Percentiles rank a stretch among this genome's conserved stretches.
Conservation (phyloP, 2,888 invertebrate genomes). For the Sarcophaga rosellei region DNA sequence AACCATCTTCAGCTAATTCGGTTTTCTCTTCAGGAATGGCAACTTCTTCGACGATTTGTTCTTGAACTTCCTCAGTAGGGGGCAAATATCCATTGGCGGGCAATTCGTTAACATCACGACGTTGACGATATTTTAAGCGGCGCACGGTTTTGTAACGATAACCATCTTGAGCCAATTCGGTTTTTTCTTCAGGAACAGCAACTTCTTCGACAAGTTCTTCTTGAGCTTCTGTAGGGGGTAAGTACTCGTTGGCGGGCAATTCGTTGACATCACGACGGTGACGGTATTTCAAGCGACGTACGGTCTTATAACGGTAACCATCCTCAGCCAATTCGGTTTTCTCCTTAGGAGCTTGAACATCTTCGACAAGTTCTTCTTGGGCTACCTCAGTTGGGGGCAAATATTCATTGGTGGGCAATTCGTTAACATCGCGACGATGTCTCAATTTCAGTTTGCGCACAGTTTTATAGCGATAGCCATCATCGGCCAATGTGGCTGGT, state of each 20-base stretch:
- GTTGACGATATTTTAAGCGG: conserved; percentile 71
- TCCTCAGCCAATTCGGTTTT: conserved; percentile 43
- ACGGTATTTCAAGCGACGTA: conserved; percentile 47
- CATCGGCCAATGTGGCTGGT: conserved; percentile 71
- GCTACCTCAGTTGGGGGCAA: conserved; percentile 71
- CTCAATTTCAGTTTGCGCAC: conserved; percentile 73
- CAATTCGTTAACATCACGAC: conserved; percentile 74
- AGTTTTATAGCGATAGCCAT: conserved; percentile 79
- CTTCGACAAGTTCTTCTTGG: conserved; percentile 54
- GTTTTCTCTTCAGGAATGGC: conserved; percentile 56
- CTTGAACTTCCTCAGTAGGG: conserved; percentile 65
- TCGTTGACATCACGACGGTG: conserved; percentile 74
- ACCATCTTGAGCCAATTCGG: conserved; percentile 64
- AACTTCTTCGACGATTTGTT: conserved; percentile 10
- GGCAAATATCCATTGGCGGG: conserved; percentile 73
- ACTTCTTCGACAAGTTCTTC: conserved; percentile 32
- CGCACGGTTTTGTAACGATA: conserved; percentile 74
- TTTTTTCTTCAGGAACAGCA: conserved; percentile 24
- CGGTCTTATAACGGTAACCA: conserved; percentile 53
- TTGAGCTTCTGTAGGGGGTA: conserved; percentile 40
- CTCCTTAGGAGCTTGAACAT: conserved; percentile 1
- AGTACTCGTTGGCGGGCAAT: conserved; percentile 61
- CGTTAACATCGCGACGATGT: conserved; percentile 71
- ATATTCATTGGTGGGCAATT: conserved; percentile 73
- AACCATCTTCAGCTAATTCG: conserved; percentile 58